Evolutionary conservation across 2,797 vertebrate species (phyloP).

Genomic region (Percopsis omiscomaycus): DNA sequence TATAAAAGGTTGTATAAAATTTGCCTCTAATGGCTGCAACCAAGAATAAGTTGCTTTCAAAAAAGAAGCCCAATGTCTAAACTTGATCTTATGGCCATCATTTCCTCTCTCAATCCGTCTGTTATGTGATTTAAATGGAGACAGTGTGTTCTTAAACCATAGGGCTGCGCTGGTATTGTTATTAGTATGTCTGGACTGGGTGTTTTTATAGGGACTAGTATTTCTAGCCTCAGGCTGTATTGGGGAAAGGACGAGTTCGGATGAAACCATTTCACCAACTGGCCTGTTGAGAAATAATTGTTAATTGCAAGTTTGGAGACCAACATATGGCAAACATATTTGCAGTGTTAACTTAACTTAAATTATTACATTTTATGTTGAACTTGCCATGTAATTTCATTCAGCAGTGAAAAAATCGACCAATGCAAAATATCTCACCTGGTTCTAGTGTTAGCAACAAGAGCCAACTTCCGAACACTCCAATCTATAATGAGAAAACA

Average conservation of each 20-base stretch:
- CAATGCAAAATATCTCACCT: conserved; percentile 37
- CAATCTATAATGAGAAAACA: conserved; percentile 34
- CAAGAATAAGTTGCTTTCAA: neutral
- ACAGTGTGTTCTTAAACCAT: neutral
- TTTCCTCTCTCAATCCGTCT: neutral
- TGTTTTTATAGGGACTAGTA: neutral
- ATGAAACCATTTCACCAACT: conserved; percentile 13
- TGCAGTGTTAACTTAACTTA: too few relatives aligned
- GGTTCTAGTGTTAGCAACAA: neutral
- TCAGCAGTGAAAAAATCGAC: conserved; percentile 11
- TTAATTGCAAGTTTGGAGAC: neutral
- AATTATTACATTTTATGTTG: neutral
- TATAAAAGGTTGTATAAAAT: neutral
- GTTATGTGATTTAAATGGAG: neutral
- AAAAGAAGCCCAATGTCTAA: neutral
- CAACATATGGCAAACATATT: neutral
- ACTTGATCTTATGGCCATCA: neutral
- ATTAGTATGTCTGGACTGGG: neutral
- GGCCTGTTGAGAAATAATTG: conserved; percentile 22
- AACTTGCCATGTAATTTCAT: neutral
- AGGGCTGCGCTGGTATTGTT: neutral
- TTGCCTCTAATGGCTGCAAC: neutral
- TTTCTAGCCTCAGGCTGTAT: conserved; percentile 3
- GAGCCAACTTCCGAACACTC: neutral
- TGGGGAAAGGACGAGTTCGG: neutral